A percentile compares a stretch with the other conserved stretches of the same genome.
These are phyloP conservation scores for Serripes groenlandicus DNA, from an alignment of 2,888 invertebrate species.

Conservation along the genomic window DNA sequence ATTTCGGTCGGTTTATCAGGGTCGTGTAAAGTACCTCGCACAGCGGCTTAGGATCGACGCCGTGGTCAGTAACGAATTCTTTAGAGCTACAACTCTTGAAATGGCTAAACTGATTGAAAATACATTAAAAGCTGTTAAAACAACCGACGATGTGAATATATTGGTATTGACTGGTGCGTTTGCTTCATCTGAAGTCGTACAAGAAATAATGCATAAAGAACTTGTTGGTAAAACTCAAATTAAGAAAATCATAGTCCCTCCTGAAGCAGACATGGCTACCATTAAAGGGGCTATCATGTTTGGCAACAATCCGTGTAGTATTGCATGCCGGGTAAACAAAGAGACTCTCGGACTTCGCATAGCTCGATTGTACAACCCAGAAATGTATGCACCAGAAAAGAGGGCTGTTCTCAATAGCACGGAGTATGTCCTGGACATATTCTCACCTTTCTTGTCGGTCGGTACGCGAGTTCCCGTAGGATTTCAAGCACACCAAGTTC, in stretches of 20 bases:
- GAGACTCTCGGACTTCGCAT: slow-evolving; percentile 56
- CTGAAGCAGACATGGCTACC: slow-evolving; percentile 58
- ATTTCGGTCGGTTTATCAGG: slow-evolving; percentile 60
- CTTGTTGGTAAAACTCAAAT: slow-evolving; percentile 58
- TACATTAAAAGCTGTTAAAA: slow-evolving; percentile 32
- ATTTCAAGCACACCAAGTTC: slow-evolving; percentile 57
- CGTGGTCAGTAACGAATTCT: slow-evolving; percentile 63
- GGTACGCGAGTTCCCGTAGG: slow-evolving; percentile 65
- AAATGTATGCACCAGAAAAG: slow-evolving; percentile 50
- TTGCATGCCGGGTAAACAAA: slow-evolving; percentile 52
- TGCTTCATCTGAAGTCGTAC: slow-evolving; percentile 55
- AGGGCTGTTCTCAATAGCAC: slow-evolving; percentile 35
- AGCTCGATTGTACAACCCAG: slow-evolving; percentile 62
- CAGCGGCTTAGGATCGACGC: slow-evolving; percentile 59
- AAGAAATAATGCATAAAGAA: slow-evolving; percentile 60
- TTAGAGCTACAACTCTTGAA: slow-evolving; percentile 59
- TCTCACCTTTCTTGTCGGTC: slow-evolving; percentile 64
- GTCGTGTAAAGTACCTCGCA: slow-evolving; percentile 43
- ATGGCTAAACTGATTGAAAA: slow-evolving; percentile 60
- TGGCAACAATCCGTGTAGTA: slow-evolving; percentile 41
- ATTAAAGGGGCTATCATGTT: slow-evolving; percentile 64
- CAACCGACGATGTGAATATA: slow-evolving; percentile 47
- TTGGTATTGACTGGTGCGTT: slow-evolving; percentile 58
- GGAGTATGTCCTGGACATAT: slow-evolving; percentile 64
- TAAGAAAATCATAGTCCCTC: slow-evolving; percentile 59